A percentile compares a stretch with the other conserved stretches of the same genome.
phyloP scores from a whole-genome alignment of 2,113 vertebrate genomes.

The Leucopternis melanops region DNA sequence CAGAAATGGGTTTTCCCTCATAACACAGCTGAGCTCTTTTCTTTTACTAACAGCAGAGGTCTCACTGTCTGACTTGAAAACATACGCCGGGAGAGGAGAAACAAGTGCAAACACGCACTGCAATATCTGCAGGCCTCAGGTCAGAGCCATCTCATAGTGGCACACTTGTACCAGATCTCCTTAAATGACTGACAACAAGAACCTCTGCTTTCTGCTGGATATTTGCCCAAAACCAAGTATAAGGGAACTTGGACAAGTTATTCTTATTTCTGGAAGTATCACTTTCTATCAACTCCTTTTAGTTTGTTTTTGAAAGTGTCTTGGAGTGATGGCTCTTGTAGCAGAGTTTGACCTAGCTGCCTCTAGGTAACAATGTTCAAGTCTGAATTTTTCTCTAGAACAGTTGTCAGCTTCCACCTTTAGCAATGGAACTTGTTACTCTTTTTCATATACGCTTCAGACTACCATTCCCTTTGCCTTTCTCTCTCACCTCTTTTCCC shows the following conservation, averaged over 20 bases:
- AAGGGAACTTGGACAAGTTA: not conserved
- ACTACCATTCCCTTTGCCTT: no score
- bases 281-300: not conserved
- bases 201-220: not conserved
- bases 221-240: not conserved
- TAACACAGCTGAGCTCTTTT: not conserved
- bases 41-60: not conserved
- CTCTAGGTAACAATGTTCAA: not conserved
- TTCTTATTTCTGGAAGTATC: not conserved
- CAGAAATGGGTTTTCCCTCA: not conserved
- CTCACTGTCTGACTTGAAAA: not conserved
- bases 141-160: not conserved
- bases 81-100: fast-evolving
- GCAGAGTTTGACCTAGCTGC: not conserved
- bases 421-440: not conserved
- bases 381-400: not conserved
- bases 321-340: not conserved
- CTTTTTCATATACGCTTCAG: not conserved
- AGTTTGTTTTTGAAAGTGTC: not conserved
- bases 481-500: no score
- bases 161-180: not conserved
- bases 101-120: fast-evolving
- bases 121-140: not conserved
- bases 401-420: not conserved
- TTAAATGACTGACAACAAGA: not conserved